Percentiles rank a stretch among this genome's conserved stretches.
These are phyloP conservation scores for Mylabris phalerata DNA, from an alignment of 1,140 invertebrate species.

Conservation along the genomic window DNA sequence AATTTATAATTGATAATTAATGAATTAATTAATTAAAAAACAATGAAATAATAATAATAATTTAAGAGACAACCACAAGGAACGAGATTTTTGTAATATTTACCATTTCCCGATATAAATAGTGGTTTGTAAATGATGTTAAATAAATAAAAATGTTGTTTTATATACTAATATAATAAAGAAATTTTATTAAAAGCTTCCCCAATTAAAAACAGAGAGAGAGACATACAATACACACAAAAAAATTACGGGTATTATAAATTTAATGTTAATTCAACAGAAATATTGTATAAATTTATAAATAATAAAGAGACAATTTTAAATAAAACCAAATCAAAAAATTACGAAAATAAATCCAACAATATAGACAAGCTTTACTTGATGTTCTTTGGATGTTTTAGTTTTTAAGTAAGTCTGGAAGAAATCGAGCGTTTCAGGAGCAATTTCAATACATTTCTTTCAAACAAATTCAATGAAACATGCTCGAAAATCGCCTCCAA, in stretches of 20 bases:
- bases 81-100: slow-evolving; percentile 32
- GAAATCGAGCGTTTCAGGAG: slow-evolving; percentile 16
- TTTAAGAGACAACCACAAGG: slow-evolving; percentile 17
- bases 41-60: slow-evolving; percentile 5
- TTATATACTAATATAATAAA: slow-evolving; percentile 41
- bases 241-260: slow-evolving; percentile 37
- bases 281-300: slow-evolving; percentile 24
- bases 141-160: slow-evolving; percentile 43
- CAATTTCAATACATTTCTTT: not conserved
- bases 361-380: slow-evolving; percentile 16
- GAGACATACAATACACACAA: slow-evolving; percentile 6
- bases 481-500: slow-evolving; percentile 5
- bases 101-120: slow-evolving; percentile 30
- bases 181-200: slow-evolving; percentile 37
- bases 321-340: slow-evolving; percentile 14
- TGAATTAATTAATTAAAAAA: slow-evolving; percentile 1
- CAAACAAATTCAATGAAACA: not conserved
- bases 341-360: not conserved
- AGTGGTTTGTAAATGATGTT: slow-evolving; percentile 41
- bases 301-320: slow-evolving; percentile 18
- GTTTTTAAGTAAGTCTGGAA: slow-evolving; percentile 9
- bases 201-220: slow-evolving; percentile 21
- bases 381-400: slow-evolving; percentile 20
- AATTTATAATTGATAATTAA: slow-evolving; percentile 27
- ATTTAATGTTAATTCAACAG: slow-evolving; percentile 22